Conservation (phyloP, 1,140 invertebrate species). For the Elymnias hypermnestra region DNA sequence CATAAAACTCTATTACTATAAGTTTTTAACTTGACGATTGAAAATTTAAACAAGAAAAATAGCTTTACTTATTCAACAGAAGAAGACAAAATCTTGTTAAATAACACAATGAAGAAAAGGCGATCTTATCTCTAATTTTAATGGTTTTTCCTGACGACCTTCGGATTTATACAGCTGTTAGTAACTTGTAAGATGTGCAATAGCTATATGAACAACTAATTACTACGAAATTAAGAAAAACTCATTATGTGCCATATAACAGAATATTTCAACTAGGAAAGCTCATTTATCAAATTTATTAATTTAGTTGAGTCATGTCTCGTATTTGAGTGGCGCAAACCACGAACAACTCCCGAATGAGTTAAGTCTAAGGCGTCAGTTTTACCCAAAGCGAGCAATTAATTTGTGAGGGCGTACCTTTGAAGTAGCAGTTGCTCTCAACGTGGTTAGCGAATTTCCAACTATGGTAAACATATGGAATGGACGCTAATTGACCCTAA, state of each 20-base stretch:
- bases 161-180: no score
- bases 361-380: slow-evolving; percentile 29
- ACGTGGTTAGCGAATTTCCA: slow-evolving; percentile 35
- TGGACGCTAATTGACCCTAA: slow-evolving; percentile 23
- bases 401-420: slow-evolving; percentile 42
- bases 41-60: no score
- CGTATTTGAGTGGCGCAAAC: slow-evolving; percentile 5
- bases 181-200: no score
- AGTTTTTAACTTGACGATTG: not conserved
- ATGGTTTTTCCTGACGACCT: no score
- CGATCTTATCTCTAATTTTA: not conserved
- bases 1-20: not conserved
- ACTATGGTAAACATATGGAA: slow-evolving; percentile 33
- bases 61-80: no score
- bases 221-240: no score
- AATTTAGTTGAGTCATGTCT: not conserved
- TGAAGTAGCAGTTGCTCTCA: slow-evolving; percentile 28
- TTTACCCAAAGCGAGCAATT: slow-evolving; percentile 41
- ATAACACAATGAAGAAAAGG: no score
- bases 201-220: no score
- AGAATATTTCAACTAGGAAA: not conserved
- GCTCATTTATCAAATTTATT: slow-evolving; percentile 9
- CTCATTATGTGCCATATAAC: no score
- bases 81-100: no score
- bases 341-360: slow-evolving; percentile 22